Conservation (phyloP, 2,888 invertebrate species). For the Drosophila borborema region DNA sequence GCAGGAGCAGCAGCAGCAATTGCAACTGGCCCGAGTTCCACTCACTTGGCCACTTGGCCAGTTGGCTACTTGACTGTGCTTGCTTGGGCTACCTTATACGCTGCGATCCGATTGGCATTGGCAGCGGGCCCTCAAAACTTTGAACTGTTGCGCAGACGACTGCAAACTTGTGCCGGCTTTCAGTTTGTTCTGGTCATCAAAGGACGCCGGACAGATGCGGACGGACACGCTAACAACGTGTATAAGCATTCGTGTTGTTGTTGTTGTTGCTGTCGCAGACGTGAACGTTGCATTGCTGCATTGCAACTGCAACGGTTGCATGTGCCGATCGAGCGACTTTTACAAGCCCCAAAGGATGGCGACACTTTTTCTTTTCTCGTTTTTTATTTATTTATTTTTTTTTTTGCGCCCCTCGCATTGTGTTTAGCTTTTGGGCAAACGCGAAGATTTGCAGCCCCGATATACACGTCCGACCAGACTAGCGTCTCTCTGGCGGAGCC, state of each 20-base stretch:
- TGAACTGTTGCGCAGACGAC: slow-evolving; percentile 81
- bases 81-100: slow-evolving; percentile 58
- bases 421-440: slow-evolving; percentile 49
- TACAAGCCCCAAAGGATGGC: slow-evolving; percentile 62
- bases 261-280: slow-evolving; percentile 40
- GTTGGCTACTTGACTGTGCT: slow-evolving; percentile 22
- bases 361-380: slow-evolving; percentile 64
- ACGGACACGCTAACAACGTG: slow-evolving; percentile 37
- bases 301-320: slow-evolving; percentile 50
- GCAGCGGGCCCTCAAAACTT: slow-evolving; percentile 82
- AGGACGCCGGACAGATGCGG: slow-evolving; percentile 65
- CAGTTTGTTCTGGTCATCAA: slow-evolving; percentile 78
- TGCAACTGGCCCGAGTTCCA: slow-evolving; percentile 36
- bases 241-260: slow-evolving; percentile 62
- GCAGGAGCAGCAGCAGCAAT: slow-evolving; percentile 36
- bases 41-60: slow-evolving; percentile 11
- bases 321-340: slow-evolving; percentile 57
- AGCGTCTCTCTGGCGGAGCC: neutral
- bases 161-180: slow-evolving; percentile 84
- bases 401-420: slow-evolving; percentile 65
- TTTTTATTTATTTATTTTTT: no score
- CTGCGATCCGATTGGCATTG: slow-evolving; percentile 68
- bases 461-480: slow-evolving; percentile 45
- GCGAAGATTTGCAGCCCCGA: slow-evolving; percentile 40
- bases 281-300: slow-evolving; percentile 31